A percentile compares a stretch with the other conserved stretches of the same genome.
Conservation (phyloP, 2,797 vertebrate species). For the Pantherophis alleghaniensis region DNA sequence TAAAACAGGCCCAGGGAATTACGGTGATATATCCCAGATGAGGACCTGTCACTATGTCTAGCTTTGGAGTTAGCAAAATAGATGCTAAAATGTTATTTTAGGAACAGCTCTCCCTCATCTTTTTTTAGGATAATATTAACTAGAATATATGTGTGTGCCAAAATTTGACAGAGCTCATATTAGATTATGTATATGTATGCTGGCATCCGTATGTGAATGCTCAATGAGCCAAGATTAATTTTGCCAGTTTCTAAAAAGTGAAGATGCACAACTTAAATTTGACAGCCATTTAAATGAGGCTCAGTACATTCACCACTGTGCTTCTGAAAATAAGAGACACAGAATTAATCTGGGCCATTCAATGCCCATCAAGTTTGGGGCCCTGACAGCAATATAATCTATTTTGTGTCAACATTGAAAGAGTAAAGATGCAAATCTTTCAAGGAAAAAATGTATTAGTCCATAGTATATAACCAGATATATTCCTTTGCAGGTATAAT, state of each 20-base stretch:
- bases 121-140: neutral
- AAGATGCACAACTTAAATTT: neutral
- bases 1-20: conserved; percentile 18
- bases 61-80: conserved; percentile 20
- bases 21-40: conserved; percentile 30
- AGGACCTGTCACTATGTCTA: conserved; percentile 8
- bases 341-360: neutral
- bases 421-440: neutral
- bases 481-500: neutral
- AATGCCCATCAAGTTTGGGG: neutral
- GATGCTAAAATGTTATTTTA: conserved; percentile 30
- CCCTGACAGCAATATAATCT: neutral
- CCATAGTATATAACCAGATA: neutral
- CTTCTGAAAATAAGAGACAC: neutral
- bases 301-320: neutral
- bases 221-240: neutral
- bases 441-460: neutral
- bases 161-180: neutral
- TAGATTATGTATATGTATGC: neutral
- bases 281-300: neutral
- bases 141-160: conserved; percentile 6
- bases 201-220: neutral
- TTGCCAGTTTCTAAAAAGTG: neutral
- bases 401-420: neutral
- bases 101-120: neutral